Evolutionary conservation across 2,888 invertebrate genomes (phyloP).

Genomic region (Mesochorus sp.): DNA sequence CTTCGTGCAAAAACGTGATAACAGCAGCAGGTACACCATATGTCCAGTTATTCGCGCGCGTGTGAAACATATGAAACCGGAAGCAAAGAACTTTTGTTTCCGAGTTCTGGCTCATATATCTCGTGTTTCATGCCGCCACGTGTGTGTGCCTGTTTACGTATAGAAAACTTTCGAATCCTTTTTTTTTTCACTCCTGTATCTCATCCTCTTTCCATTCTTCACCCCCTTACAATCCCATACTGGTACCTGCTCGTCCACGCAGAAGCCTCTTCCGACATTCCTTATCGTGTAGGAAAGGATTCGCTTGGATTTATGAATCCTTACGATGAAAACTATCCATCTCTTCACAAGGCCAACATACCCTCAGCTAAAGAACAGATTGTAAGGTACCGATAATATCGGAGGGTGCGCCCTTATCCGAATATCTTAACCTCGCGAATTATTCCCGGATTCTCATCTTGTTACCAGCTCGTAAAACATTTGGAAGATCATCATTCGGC

Average conservation of each 20-base stretch:
- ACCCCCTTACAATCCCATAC: constrained; percentile 3
- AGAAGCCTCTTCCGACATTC: constrained; percentile 37
- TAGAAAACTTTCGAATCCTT: constrained; percentile 35
- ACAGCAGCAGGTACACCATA: constrained; percentile 18
- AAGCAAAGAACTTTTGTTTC: constrained; percentile 9
- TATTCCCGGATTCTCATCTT: not conserved
- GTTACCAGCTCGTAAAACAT: not conserved
- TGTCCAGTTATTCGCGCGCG: not conserved
- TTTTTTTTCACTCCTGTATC: constrained; percentile 25
- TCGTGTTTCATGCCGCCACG: no score
- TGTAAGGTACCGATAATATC: constrained; percentile 40
- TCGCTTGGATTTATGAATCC: constrained; percentile 73
- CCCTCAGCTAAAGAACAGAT: constrained; percentile 40
- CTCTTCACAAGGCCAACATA: constrained; percentile 64
- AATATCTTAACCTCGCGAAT: constrained; percentile 33
- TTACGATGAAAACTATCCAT: constrained; percentile 76
- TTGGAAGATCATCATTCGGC: not conserved
- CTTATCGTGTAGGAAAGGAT: constrained; percentile 47
- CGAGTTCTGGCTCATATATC: constrained; percentile 31
- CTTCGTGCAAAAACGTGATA: not conserved
- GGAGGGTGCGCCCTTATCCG: constrained; percentile 22
- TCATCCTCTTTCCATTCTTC: constrained; percentile 13
- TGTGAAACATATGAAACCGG: constrained; percentile 1
- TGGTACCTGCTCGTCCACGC: constrained; percentile 43
- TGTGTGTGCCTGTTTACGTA: constrained; percentile 30